Base-by-base conservation (phyloP, 2,888 invertebrate genomes). In the Erynnis tages region DNA sequence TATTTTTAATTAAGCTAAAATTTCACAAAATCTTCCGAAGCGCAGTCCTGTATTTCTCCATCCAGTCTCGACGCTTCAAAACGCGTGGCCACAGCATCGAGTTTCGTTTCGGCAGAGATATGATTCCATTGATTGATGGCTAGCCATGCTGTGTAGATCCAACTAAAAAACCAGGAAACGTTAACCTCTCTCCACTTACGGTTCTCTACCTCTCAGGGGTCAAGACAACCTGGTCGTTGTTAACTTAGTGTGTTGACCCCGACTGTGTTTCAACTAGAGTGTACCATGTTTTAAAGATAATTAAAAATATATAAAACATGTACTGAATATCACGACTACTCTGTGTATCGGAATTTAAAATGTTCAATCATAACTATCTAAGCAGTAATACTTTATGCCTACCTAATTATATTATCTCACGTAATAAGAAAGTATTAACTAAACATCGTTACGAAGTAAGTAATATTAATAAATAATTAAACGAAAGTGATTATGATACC, bases 121-220 rank as follows among this genome's bases (percentile, higher is more conserved):
- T 84, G 88, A 87, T 86, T 77, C 83, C 79, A 86, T 87, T 89
- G 89, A 89, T 89, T 88, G 88, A 89, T 89, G 84, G 87, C 87
- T 87, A 83, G 82, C 83, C 85, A 82, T 78, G 84, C 78, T 73
- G 81, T 68, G 78, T 70, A 68, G 68, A 67, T 62, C 52, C 30
- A 21, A 30, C 2, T 27, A 37, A 35, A 30, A 38, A 21, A 41
- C 48, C 73, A 71, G 34, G 54, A 21, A 69, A 71, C 53, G 40
- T 50, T 59, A 55, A 62, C 46, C 62, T 60, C 30, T 13, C 23
- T 21, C 43, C n/a, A 34, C 38, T 21, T 23, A 45, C 27, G 13
- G 13, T 5, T 19, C 4, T 13, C 21, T 17, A 19, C 19, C 6
- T 43, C 27, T 40, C 25, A 60, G 56, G 65, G 83, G 61, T 76